Percentiles rank a stretch among this genome's conserved stretches.
These are phyloP conservation scores for Catostylus mosaicus DNA, from an alignment of 30 jellyfish, hydroid and myxozoan genomes.

Conservation along the genomic window DNA sequence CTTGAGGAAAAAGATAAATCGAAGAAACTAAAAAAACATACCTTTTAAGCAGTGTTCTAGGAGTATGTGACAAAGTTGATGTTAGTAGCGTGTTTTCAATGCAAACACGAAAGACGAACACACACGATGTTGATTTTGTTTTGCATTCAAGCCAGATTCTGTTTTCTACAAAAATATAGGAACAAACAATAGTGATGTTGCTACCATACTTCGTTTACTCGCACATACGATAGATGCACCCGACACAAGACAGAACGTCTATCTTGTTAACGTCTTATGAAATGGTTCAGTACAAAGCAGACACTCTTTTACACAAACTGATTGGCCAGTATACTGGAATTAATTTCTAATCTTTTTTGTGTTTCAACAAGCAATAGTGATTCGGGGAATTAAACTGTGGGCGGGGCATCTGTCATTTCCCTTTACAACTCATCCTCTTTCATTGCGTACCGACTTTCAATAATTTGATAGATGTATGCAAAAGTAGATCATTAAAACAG, in stretches of 20 bases:
- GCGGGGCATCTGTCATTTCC: constrained; percentile 50
- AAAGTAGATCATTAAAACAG: no score
- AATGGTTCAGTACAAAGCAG: constrained; percentile 31
- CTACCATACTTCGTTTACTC: neutral
- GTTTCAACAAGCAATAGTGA: constrained; percentile 32
- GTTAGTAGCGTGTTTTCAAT: no score
- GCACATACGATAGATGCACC: constrained; percentile 38
- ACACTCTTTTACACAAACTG: constrained; percentile 23
- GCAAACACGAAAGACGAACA: neutral
- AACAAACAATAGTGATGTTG: constrained; percentile 16
- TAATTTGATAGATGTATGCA: no score
- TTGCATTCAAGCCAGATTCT: neutral
- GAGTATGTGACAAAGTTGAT: no score
- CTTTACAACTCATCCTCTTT: neutral
- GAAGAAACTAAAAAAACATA: no score
- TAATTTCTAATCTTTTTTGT: constrained; percentile 22
- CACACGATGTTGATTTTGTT: constrained; percentile 19
- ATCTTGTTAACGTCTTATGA: constrained; percentile 63
- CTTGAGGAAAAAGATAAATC: no score
- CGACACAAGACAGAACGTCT: constrained; percentile 21
- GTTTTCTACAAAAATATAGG: constrained; percentile 4
- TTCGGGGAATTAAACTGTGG: constrained; percentile 40
- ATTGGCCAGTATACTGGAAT: constrained; percentile 56
- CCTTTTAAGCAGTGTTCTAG: no score
- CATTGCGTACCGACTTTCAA: no score